Evolutionary conservation across 2,888 invertebrate species (phyloP).

Genomic region (Teleogryllus oceanicus): DNA sequence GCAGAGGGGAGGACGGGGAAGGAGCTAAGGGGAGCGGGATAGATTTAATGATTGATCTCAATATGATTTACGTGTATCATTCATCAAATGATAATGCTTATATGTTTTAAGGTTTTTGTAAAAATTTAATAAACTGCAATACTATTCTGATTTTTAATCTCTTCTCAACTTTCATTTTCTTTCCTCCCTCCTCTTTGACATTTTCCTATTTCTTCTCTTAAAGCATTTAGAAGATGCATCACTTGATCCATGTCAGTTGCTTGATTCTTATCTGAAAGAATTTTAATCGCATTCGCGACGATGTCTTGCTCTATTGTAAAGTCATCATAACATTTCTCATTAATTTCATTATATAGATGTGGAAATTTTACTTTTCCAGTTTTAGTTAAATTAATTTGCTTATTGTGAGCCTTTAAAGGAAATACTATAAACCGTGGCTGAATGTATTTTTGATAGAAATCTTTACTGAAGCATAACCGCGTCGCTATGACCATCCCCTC

Average conservation of each 20-base stretch:
- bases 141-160: too few species aligned
- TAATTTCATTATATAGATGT: not conserved
- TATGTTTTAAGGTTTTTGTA: too few species aligned
- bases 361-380: not conserved
- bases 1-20: too few species aligned
- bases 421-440: not conserved
- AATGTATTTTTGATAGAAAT: not conserved
- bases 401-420: not conserved
- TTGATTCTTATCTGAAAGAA: not conserved
- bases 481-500: not conserved
- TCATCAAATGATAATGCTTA: too few species aligned
- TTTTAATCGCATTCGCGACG: not conserved
- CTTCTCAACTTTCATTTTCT: too few species aligned
- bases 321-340: not conserved
- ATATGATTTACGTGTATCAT: too few species aligned
- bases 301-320: not conserved
- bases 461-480: not conserved
- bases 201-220: too few species aligned
- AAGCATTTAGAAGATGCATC: not conserved
- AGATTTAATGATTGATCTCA: too few species aligned
- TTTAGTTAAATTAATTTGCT: not conserved
- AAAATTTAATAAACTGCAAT: too few species aligned
- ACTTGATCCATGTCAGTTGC: not conserved
- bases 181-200: too few species aligned
- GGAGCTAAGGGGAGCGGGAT: too few species aligned